Percentiles rank a stretch among this genome's conserved stretches.
Evolutionary conservation across 2,113 vertebrate genomes (phyloP).

Genomic region (Siniperca knerii): DNA sequence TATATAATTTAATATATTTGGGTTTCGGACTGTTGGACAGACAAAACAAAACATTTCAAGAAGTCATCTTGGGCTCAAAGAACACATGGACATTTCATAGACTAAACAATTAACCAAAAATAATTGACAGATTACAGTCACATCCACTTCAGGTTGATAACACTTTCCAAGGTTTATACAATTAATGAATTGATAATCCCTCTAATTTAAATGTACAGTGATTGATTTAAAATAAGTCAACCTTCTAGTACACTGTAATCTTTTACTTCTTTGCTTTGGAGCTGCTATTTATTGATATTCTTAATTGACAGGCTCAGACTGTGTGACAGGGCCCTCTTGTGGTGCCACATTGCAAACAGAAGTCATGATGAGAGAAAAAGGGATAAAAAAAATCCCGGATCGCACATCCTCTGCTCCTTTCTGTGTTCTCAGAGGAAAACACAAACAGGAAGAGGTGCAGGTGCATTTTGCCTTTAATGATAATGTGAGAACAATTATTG

Average conservation of each 20-base stretch:
- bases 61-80: not conserved
- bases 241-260: not conserved
- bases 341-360: slow-evolving; percentile 36
- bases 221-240: not conserved
- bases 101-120: not conserved
- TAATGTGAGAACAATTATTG: not conserved
- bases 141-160: not conserved
- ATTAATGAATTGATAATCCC: not conserved
- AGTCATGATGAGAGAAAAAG: not conserved
- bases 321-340: slow-evolving; percentile 66
- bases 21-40: not conserved
- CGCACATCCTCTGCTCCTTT: not conserved
- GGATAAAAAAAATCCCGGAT: not conserved
- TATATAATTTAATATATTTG: not conserved
- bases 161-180: not conserved
- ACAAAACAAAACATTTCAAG: not conserved
- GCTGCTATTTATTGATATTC: not conserved
- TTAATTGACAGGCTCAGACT: slow-evolving; percentile 12
- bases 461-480: not conserved
- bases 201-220: not conserved
- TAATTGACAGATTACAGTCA: not conserved
- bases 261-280: not conserved
- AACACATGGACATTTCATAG: not conserved
- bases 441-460: not conserved
- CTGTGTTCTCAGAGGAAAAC: not conserved